Percentiles rank a stretch among this genome's conserved stretches.
These are phyloP conservation scores for Cheirogaleus major DNA, from an alignment of 2,797 vertebrate genomes.

Conservation along the genomic window DNA sequence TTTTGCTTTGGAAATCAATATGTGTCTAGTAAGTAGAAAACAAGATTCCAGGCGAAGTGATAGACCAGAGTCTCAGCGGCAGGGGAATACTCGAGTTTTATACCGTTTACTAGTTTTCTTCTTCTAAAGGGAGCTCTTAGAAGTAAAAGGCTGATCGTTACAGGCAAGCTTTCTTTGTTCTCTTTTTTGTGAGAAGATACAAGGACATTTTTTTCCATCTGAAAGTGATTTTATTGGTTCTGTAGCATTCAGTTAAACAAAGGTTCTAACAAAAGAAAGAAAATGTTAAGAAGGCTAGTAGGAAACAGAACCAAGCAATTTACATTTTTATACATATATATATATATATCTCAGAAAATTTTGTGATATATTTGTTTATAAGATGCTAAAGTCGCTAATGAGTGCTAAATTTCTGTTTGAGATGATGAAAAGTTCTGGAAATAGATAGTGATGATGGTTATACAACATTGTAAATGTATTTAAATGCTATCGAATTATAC, in stretches of 20 bases:
- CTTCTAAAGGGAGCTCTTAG: neutral
- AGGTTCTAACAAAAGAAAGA: neutral
- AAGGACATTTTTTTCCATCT: neutral
- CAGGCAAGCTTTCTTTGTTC: neutral
- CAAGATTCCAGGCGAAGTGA: neutral
- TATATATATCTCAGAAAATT: neutral
- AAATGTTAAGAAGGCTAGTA: neutral
- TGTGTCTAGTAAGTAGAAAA: constrained; percentile 42
- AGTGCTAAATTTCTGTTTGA: neutral
- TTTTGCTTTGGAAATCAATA: constrained; percentile 69
- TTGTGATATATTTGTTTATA: neutral
- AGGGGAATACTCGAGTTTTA: neutral
- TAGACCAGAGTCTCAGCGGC: neutral
- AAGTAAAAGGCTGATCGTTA: neutral
- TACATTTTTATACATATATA: neutral
- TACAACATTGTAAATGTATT: neutral
- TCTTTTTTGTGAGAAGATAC: neutral
- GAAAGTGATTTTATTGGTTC: constrained; percentile 15
- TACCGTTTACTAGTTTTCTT: neutral
- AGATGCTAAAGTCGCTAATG: neutral
- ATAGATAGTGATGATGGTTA: neutral
- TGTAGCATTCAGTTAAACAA: neutral
- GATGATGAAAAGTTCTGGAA: neutral
- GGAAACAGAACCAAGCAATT: neutral
- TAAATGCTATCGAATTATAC: neutral